Percentiles rank a stretch among this genome's conserved stretches.
These are phyloP conservation scores for Stenchaetothrips biformis DNA, from an alignment of 2,888 invertebrate species.

Conservation along the genomic window DNA sequence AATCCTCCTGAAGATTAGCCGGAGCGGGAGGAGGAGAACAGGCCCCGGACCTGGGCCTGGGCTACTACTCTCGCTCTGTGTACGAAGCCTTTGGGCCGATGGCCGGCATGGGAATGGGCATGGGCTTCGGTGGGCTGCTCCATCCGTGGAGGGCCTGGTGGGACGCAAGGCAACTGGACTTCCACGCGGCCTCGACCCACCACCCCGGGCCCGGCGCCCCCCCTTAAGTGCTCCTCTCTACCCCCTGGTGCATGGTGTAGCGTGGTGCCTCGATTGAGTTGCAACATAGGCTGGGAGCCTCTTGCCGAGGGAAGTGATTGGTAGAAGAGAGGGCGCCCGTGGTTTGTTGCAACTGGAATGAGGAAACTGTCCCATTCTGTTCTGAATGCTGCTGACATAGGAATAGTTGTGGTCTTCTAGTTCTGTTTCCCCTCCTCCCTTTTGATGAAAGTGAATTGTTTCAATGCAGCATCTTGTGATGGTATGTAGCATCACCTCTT, in stretches of 20 bases:
- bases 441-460: not conserved
- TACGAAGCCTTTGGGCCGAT: not conserved
- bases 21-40: conserved; percentile 3
- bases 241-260: not conserved
- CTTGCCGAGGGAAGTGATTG: not conserved
- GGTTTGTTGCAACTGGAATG: not conserved
- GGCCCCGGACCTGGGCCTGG: conserved; percentile 4
- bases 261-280: not conserved
- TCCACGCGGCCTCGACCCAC: not conserved
- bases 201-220: not conserved
- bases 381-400: not conserved
- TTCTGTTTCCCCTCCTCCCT: not conserved
- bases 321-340: not conserved
- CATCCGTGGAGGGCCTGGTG: not conserved
- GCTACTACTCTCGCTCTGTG: conserved; percentile 20
- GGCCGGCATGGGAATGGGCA: not conserved
- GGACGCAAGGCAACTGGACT: conserved; percentile 1
- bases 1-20: conserved; percentile 23
- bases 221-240: not conserved
- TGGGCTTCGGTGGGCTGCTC: not conserved
- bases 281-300: not conserved
- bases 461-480: not conserved
- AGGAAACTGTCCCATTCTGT: not conserved
- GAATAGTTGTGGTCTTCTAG: not conserved
- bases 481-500: not conserved